Evolutionary conservation across 2,888 invertebrate species (phyloP).

Genomic region (Leucophora obtusa): DNA sequence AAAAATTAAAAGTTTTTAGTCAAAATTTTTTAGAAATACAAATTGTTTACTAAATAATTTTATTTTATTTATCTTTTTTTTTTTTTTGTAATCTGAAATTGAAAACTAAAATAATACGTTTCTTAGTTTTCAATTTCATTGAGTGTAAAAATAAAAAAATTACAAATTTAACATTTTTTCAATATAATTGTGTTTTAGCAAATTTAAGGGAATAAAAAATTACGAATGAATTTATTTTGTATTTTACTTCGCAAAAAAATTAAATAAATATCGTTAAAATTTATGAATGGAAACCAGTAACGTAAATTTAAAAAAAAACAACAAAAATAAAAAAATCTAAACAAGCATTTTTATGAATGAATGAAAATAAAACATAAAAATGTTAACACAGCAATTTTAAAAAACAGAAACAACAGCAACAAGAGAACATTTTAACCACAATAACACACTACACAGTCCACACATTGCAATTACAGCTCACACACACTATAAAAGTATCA

Average conservation of each 20-base stretch:
- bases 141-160: too few relatives aligned
- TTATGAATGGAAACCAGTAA: conserved; percentile 63
- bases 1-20: too few relatives aligned
- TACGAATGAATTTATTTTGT: conserved; percentile 47
- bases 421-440: not conserved
- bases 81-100: too few relatives aligned
- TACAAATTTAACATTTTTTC: too few relatives aligned
- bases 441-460: not conserved
- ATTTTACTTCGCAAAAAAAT: conserved; percentile 2
- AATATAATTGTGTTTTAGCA: too few relatives aligned
- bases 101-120: too few relatives aligned
- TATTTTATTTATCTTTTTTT: too few relatives aligned
- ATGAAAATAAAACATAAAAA: conserved; percentile 59
- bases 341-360: conserved; percentile 66
- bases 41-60: too few relatives aligned
- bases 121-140: too few relatives aligned
- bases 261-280: conserved; percentile 19
- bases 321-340: conserved; percentile 44
- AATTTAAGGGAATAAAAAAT: conserved; percentile 10
- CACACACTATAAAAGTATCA: not conserved
- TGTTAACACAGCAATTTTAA: conserved; percentile 66
- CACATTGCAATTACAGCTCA: conserved; percentile 21
- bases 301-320: conserved; percentile 47
- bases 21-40: too few relatives aligned
- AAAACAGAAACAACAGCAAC: conserved; percentile 34